These are phyloP conservation scores for Eptesicus fuscus DNA, from an alignment of 2,113 vertebrate genomes.

Conservation along the genomic window DNA sequence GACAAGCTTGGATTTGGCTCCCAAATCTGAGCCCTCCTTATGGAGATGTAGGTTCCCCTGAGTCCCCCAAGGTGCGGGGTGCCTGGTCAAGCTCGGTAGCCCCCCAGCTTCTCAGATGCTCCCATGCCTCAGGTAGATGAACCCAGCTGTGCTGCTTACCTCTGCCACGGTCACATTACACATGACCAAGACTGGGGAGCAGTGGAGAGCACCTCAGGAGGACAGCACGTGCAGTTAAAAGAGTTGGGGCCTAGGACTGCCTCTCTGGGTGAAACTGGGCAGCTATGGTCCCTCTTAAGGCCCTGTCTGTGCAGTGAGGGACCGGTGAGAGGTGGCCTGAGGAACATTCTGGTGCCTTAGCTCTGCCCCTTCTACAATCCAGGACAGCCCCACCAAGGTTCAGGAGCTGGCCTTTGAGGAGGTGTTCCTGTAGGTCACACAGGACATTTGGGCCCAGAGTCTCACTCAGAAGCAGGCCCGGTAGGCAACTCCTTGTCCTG, in stretches of 20 bases:
- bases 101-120: neutral
- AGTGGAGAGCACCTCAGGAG: neutral
- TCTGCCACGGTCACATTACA: neutral
- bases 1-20: neutral
- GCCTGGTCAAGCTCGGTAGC: neutral
- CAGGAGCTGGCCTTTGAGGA: neutral
- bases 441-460: neutral
- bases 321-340: neutral
- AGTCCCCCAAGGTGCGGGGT: fast-evolving
- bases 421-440: fast-evolving
- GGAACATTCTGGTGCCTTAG: neutral
- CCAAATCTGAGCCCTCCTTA: neutral
- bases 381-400: neutral
- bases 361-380: neutral
- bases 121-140: too few relatives aligned
- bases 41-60: neutral
- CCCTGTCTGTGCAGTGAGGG: neutral
- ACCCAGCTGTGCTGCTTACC: neutral
- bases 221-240: neutral
- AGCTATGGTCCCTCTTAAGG: fast-evolving
- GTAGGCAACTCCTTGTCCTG: neutral
- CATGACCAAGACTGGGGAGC: fast-evolving
- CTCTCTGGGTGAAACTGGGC: fast-evolving
- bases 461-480: neutral
- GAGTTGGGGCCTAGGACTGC: neutral